Percentiles rank a stretch among this genome's conserved stretches.
These are phyloP conservation scores for Varecia variegata DNA, from an alignment of 2,797 vertebrate genomes.

Conservation along the genomic window DNA sequence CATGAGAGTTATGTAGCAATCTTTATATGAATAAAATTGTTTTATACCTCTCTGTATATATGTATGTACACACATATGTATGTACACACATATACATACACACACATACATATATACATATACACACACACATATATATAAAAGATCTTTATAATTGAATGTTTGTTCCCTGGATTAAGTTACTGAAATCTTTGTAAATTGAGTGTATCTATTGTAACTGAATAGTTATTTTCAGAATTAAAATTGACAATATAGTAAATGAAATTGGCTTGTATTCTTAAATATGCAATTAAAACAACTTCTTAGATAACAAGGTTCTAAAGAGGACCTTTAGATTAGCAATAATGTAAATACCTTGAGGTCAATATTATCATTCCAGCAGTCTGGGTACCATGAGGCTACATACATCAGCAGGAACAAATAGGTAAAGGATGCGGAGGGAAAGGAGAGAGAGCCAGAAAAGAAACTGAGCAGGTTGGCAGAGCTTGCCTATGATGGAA, in stretches of 20 bases:
- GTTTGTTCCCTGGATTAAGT: background rate
- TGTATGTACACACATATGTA: background rate
- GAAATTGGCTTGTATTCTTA: background rate
- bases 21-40: background rate
- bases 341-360: background rate
- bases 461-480: background rate
- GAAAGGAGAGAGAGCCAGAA: background rate
- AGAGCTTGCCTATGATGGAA: background rate
- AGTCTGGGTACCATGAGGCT: background rate
- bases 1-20: background rate
- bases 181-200: background rate
- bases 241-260: background rate
- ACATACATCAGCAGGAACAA: background rate
- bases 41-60: background rate
- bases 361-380: background rate
- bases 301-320: background rate
- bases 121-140: background rate
- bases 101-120: too few relatives aligned
- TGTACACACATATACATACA: background rate
- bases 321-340: background rate
- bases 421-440: background rate
- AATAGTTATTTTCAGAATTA: background rate
- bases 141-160: background rate
- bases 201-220: background rate
- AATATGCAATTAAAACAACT: background rate